Evolutionary conservation across 2,888 invertebrate genomes (phyloP).

Genomic region (Allacma fusca): DNA sequence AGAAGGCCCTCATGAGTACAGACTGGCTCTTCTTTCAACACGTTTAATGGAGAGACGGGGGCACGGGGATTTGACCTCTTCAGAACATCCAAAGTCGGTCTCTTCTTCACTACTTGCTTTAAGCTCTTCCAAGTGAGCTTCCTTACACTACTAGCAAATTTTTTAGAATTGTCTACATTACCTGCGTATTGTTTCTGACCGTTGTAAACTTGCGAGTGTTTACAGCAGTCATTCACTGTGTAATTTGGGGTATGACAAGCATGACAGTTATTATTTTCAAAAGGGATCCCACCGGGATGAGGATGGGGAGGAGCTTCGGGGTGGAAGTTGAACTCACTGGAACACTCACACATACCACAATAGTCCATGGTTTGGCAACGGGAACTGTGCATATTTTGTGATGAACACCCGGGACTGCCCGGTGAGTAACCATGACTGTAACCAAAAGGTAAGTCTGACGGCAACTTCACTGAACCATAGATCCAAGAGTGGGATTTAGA

Average conservation of each 20-base stretch:
- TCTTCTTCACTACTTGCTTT: constrained; percentile 60
- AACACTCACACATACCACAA: constrained; percentile 55
- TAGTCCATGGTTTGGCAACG: constrained; percentile 47
- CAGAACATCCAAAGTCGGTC: constrained; percentile 58
- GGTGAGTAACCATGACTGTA: constrained; percentile 47
- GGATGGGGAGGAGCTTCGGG: not conserved
- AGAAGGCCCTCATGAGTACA: constrained; percentile 40
- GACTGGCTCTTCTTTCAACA: not conserved
- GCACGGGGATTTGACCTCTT: constrained; percentile 43
- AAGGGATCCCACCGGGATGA: not conserved
- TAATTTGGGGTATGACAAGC: constrained; percentile 7
- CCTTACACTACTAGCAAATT: constrained; percentile 57
- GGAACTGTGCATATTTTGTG: not conserved
- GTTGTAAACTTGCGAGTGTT: not conserved
- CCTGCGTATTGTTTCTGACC: constrained; percentile 27
- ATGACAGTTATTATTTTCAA: not conserved
- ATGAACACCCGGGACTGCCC: not conserved
- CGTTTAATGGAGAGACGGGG: not conserved
- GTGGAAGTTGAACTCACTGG: constrained; percentile 41
- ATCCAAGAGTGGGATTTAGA: constrained; percentile 60
- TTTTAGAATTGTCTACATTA: constrained; percentile 49
- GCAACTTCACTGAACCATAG: constrained; percentile 58
- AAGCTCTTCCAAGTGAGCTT: constrained; percentile 61
- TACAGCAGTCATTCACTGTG: constrained; percentile 13
- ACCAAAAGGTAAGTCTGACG: constrained; percentile 57